Base-by-base conservation (phyloP, 2,797 vertebrate species). In the Geotrypetes seraphini region DNA sequence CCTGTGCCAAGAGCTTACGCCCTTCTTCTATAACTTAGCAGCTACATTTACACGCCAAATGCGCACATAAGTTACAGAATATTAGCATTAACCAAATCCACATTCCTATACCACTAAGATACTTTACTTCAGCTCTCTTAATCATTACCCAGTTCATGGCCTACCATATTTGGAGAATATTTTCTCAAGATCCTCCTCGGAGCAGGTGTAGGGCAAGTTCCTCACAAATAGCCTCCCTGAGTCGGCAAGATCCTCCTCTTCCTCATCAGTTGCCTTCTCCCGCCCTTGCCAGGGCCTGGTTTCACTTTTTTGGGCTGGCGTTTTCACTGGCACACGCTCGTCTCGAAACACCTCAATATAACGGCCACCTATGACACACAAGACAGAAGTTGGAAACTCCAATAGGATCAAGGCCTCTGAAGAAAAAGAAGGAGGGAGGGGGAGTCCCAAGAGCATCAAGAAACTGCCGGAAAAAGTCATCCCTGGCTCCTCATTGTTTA, bases 191-290 rank as follows among this genome's bases (percentile, higher is more conserved):
- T 99, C 91, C 16, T 92, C 84, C 63, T 98, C 92, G 0, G 83
- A 87, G 73, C 90, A 89, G 6, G 84, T 93, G 53, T 97, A 99
- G 5, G 96, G 86, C 41, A 99, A 83, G 45, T 99, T 99, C 48
- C 96, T 79, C 40, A 97, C 58, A 27, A 96, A 98, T 4, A 99
- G 87, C 11, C 95, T 79, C 17, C 96, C 95, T 0, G 95, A 93
- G 19, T 98, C 96, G 0, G 92, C 69, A 33, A 99, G 63, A 20
- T 97, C 94, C 51, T 98, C 95, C 22, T 92, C 90, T 34, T 93
- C 89, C 43, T 97, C 92, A 0, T 90, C 74, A 0, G 88, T 87
- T 43, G 84, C 85, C 0, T 87, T 79, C 10, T 62, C 79, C 9
- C 69, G 73, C 27, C 78, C 75, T 5, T 75, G 66, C 74, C 95